Base-by-base conservation (phyloP, 2,888 invertebrate genomes). In the Drosophila formosana region DNA sequence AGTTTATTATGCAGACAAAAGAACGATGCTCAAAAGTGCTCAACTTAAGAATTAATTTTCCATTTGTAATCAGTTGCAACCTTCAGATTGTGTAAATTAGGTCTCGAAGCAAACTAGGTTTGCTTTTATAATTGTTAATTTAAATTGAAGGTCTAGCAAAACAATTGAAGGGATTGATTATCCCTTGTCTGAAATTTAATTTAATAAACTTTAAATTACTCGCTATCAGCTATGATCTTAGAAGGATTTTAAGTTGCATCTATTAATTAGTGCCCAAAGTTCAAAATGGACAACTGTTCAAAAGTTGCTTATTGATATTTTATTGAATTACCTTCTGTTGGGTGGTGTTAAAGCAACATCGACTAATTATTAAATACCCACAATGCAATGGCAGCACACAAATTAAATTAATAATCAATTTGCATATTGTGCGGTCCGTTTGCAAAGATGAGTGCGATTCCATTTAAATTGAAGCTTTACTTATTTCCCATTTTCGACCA, bases 341-440 rank as follows among this genome's bases (percentile, higher is more conserved):
- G 8, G 30, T n/a, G 9, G 32, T 41, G 23, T 45, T 28, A 47
- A 47, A 9, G 8, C 47, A 52, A 13, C 11, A 26, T 25, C 30
- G 6, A 49, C 13, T 30, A 30, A 43, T 25, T 18, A 34, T 25
- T 32, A 7, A 32, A 8, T 3, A 13, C 39, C 23, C n/a, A 13
- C 47, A 30, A 7, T 18, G 11, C 9, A 9, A 9, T 11, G 18
- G 7, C 13, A 32, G 26, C 23, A 32, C 4, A 9, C 30, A 30
- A n/a, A 53, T 56, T 62, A n/a, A 52, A 43, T 68, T 49, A 52
- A 61, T 18, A 41, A 37, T 58, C 47, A 34, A 45, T 26, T 34
- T 32, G 5, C 25, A 41, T 47, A 34, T 28, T 43, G 47, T 8
- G 34, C 41, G 11, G 5, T n/a, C 6, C 25, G n/a, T 6, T 25